Percentiles rank a stretch among this genome's conserved stretches.
These are phyloP conservation scores for Onychorhynchus coronatus DNA, from an alignment of 2,113 vertebrate genomes.

Conservation along the genomic window DNA sequence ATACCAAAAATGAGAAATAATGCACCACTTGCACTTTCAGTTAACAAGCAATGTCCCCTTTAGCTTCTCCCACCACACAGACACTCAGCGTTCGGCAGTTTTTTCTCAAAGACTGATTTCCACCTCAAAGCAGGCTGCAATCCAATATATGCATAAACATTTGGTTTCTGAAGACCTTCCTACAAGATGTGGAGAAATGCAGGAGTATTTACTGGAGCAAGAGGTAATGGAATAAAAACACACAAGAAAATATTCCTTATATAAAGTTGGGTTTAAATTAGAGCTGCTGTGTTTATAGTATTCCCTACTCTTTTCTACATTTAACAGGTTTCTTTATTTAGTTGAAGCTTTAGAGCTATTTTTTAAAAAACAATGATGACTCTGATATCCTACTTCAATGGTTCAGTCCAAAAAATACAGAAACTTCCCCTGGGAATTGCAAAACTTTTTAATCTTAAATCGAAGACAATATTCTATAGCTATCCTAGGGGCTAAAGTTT, in stretches of 20 bases:
- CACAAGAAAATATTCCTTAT: background rate
- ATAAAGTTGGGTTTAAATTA: background rate
- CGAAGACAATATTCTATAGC: constrained; percentile 23
- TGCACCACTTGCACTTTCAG: background rate
- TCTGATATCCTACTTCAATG: background rate
- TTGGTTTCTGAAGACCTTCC: background rate
- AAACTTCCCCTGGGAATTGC: background rate
- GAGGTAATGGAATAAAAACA: background rate
- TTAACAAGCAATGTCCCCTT: background rate
- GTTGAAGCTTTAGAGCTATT: background rate
- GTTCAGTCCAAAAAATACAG: background rate
- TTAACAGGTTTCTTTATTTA: background rate
- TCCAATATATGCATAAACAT: background rate
- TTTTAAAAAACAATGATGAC: background rate
- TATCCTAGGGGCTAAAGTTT: background rate
- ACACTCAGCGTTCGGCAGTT: background rate
- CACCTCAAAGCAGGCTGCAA: constrained; percentile 10
- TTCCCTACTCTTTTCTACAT: background rate
- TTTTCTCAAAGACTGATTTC: background rate
- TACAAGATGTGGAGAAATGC: background rate
- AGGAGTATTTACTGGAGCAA: background rate
- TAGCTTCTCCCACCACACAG: background rate
- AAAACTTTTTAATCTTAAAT: background rate
- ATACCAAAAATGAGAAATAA: background rate
- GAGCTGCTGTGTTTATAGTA: background rate